phyloP scores from a whole-genome alignment of 1,140 invertebrate species.

The Drosophila aff. region DNA sequence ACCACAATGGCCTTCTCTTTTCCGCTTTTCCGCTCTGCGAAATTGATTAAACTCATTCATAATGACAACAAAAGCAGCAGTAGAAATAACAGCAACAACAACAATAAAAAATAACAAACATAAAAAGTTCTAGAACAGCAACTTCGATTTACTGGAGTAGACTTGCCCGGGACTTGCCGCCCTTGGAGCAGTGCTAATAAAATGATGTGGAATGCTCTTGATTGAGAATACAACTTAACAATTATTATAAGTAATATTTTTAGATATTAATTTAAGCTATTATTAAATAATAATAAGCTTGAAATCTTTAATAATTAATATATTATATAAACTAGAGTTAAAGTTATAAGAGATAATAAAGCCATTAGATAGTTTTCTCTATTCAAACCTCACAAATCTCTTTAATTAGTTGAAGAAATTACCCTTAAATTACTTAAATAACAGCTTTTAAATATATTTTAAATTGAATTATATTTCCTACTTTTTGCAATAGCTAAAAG shows the following conservation, averaged over 20 bases:
- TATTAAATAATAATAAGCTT: not conserved
- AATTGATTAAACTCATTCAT: conserved; percentile 79
- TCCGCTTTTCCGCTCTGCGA: conserved; percentile 48
- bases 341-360: not conserved
- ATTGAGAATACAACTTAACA: not conserved
- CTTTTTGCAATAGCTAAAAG: not conserved
- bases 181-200: conserved; percentile 3
- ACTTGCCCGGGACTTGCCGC: conserved; percentile 4
- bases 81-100: not conserved
- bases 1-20: conserved; percentile 40
- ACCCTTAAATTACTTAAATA: not conserved
- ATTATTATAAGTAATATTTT: not conserved
- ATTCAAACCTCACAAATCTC: not conserved
- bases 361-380: not conserved
- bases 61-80: conserved; percentile 46
- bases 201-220: conserved; percentile 1
- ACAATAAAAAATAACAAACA: conserved; percentile 10
- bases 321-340: not conserved
- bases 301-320: not conserved
- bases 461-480: not conserved
- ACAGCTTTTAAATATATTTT: not conserved
- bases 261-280: not conserved
- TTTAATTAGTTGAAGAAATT: not conserved
- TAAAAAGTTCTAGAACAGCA: conserved; percentile 33
- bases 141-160: conserved; percentile 22